Evolutionary conservation across 92 coral and sea anemone species (phyloP).

Genomic region (Porites divaricata): DNA sequence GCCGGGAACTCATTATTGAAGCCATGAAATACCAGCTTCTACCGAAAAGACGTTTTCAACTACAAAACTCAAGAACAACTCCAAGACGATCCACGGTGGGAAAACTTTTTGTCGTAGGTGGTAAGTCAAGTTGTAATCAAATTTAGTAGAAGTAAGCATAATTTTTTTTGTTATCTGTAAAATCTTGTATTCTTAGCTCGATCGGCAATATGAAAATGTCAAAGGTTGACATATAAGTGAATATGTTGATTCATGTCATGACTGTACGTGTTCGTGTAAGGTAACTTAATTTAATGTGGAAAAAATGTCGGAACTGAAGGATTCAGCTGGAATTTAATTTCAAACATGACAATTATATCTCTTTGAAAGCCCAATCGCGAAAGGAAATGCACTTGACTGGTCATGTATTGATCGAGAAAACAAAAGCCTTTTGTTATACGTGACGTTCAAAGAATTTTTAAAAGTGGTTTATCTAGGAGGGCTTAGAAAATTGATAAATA

Average conservation of each 20-base stretch:
- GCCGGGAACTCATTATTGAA: conserved; percentile 90
- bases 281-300: not conserved
- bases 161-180: not conserved
- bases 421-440: conserved; percentile 4
- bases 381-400: conserved; percentile 16
- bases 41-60: conserved; percentile 86
- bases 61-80: conserved; percentile 81
- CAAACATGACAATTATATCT: not conserved
- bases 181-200: conserved; percentile 6
- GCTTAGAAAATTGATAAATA: not conserved
- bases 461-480: conserved; percentile 8
- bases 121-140: conserved; percentile 42
- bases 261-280: not conserved
- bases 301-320: not conserved
- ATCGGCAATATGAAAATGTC: conserved; percentile 1
- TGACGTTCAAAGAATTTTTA: conserved; percentile 5
- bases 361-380: not conserved
- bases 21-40: conserved; percentile 96
- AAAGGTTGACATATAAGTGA: conserved; percentile 6
- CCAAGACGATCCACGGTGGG: conserved; percentile 95
- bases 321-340: not conserved
- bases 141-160: not conserved
- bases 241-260: not conserved
- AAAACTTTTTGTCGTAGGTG: conserved; percentile 93
- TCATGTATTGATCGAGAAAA: not conserved